These are phyloP conservation scores for Drosophila mulleri DNA, from an alignment of 2,888 invertebrate species.

Conservation along the genomic window DNA sequence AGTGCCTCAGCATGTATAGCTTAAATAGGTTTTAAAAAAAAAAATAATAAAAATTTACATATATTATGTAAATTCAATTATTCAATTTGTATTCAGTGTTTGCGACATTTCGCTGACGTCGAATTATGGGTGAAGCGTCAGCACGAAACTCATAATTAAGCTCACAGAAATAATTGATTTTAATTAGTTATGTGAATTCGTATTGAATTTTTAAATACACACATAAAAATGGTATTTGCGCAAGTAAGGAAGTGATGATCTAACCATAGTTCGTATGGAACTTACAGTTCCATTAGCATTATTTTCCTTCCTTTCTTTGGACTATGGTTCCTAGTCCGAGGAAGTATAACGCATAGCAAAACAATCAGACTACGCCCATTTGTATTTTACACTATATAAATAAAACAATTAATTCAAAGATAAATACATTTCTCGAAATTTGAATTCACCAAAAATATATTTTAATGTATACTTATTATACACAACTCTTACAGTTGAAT, in stretches of 20 bases:
- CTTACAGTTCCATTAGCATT: no score
- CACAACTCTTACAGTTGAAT: slow-evolving; percentile 38
- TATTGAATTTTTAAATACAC: background rate
- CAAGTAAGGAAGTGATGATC: background rate
- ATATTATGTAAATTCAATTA: background rate
- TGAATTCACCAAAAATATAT: slow-evolving; percentile 74
- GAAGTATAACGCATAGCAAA: no score
- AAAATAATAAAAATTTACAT: background rate
- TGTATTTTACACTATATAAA: background rate
- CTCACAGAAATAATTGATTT: background rate
- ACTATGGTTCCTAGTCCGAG: no score
- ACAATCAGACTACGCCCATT: background rate
- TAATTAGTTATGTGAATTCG: background rate
- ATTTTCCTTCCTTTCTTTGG: no score
- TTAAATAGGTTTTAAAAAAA: no score
- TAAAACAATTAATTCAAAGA: background rate
- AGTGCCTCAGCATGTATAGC: no score
- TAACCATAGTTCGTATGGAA: background rate
- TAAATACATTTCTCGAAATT: slow-evolving; percentile 41
- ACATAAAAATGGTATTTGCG: background rate
- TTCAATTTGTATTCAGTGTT: background rate
- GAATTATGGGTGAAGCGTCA: background rate
- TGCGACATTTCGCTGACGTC: background rate
- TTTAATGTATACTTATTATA: slow-evolving; percentile 60
- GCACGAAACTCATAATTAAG: background rate